Evolutionary conservation across 2,797 vertebrate species (phyloP), one percentile per base, ranked within the genome.

Genomic region (Molossus molossus): DNA sequence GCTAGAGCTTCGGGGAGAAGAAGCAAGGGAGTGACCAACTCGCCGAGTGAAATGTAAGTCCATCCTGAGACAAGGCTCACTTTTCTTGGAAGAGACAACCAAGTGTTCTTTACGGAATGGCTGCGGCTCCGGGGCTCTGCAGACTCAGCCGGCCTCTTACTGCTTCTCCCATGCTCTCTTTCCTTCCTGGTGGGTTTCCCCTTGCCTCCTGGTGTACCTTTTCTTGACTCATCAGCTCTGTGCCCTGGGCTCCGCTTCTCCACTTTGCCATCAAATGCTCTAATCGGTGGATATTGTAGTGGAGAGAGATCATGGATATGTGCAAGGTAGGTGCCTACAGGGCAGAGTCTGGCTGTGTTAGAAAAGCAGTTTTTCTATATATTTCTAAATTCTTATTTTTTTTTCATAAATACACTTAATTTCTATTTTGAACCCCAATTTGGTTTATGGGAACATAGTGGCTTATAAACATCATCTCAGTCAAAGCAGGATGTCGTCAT

Each of bases 31-130:
- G 29, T 77, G 48, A 86, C 45, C 80, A 25, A 57, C 40, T 70
- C 15, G 1, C 70, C 50, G 77, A 93, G 83, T 62, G 50, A 97
- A 89, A 95, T 75, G 93, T 97, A 73, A 97, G 92, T 89, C 64
- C 9, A 76, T 13, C 40, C 88, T 60, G 64, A 90, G 10, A n/a
- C 76, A 85, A 82, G 18, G 21, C 13, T 80, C 37, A 5, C 65
- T 89, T 25, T 60, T 40, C 23, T 27, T 53, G 64, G n/a, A 37
- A 55, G 65, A 82, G 45, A 72, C 62, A 73, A 53, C 48, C 33
- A 27, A 85, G 33, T 76, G 40, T 55, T 62, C 10, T 88, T n/a
- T 80, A 25, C 4, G 20, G 33, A 18, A 64, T 20, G 20, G 21
- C 9, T 53, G 33, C 11, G 67, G 45, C 33, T 70, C 6, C 1